Conservation (phyloP, 2,113 vertebrate genomes). For the Melanerpes formicivorus region DNA sequence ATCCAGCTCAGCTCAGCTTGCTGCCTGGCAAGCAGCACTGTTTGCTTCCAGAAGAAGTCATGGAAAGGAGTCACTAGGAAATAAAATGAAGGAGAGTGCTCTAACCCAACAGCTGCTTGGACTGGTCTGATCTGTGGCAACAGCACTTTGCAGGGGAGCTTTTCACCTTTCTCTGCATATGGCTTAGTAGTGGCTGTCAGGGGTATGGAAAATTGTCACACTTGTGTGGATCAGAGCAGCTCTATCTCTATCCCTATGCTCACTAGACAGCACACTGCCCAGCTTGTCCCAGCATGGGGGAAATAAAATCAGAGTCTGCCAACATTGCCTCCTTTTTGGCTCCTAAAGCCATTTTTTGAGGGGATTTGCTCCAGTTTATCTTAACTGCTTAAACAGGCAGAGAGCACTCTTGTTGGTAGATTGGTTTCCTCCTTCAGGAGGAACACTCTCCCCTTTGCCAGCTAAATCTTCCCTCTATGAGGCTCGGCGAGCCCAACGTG, state of each 20-base stretch:
- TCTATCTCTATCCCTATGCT: neutral
- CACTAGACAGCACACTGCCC: neutral
- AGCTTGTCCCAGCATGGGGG: neutral
- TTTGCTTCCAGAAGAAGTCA: conserved; percentile 17
- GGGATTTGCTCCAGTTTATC: neutral
- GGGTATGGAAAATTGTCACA: neutral
- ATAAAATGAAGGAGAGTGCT: neutral
- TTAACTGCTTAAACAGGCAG: neutral
- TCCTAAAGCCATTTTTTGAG: neutral
- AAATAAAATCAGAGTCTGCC: neutral
- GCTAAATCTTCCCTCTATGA: neutral
- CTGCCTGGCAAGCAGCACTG: neutral
- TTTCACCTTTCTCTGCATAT: neutral
- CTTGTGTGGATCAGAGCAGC: neutral
- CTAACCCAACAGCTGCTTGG: conserved; percentile 6
- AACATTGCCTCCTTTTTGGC: neutral
- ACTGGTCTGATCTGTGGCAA: conserved; percentile 14
- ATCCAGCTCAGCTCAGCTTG: conserved; percentile 20
- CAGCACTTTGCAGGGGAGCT: neutral
- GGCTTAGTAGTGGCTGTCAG: conserved; percentile 1
- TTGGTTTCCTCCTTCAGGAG: neutral
- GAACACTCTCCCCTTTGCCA: neutral
- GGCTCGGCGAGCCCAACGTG: fast-evolving
- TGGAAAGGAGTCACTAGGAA: neutral
- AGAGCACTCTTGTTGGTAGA: neutral